Evolutionary conservation across 2,888 invertebrate species (phyloP), one percentile per base, ranked within the genome.

Genomic region (Nymphalis urticae): DNA sequence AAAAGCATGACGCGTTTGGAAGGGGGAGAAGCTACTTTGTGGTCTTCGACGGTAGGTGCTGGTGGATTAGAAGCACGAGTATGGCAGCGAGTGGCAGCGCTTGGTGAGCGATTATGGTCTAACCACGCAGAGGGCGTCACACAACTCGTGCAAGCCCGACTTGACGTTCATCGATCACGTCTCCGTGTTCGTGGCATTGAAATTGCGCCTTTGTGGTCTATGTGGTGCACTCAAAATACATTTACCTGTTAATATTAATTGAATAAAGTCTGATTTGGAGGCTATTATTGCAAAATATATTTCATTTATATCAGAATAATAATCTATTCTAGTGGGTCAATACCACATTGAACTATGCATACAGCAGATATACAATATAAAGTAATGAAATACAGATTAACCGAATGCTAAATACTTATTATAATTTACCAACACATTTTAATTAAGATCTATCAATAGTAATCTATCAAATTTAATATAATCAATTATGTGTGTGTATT

Each of bases 21-120:
- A 61, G 97, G 97, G 0, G 97, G 96, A 0, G 97, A 97, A 83
- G 97, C 94, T 1, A 96, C 96, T 47, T 89, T 97, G 65, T 97
- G 97, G 97, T 95, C 95, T 9, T 95, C 96, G 78, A 95, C 95
- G 83, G 93, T 95, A 13, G 95, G 95, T 76, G 94, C 95, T 75
- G 93, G 93, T 51, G 95, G 95, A 27, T 83, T 97, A 69, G 96
- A 96, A 78, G 92, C 95, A 65, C 94, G 96, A 77, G 88, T 97
- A 73, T 97, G 97, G 97, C 97, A 97, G 9, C 92, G 97, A 66
- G 94, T 95, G 0, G 95, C 96, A 0, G 97, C 97, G 0, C 86
- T 97, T 68, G 97, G 95, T 0, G 97, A 97, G 85, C 94, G 97
- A 76, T 83, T 96, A 66, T 96, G 96, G 96, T 93, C 93, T 42